Conservation (phyloP, 1,140 invertebrate genomes). For the Drosophila ercepeae region DNA sequence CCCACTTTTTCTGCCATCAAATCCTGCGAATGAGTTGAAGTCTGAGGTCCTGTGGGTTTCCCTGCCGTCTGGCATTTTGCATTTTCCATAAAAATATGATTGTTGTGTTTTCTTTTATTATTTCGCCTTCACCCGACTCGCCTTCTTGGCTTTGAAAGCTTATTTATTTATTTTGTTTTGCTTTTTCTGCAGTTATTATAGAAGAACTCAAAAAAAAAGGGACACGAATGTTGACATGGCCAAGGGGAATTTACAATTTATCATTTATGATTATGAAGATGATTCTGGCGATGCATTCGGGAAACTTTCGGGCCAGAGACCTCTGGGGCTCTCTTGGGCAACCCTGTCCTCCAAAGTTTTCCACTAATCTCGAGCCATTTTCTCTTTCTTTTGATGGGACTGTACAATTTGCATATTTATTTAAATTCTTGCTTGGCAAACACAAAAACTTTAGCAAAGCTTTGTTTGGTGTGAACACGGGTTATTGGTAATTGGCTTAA, state of each 20-base stretch:
- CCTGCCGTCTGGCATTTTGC: constrained; percentile 40
- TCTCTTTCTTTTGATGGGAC: constrained; percentile 38
- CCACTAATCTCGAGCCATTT: constrained; percentile 46
- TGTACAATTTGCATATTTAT: constrained; percentile 59
- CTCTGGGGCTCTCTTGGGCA: constrained; percentile 15
- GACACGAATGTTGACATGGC: constrained; percentile 49
- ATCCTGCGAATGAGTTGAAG: constrained; percentile 24
- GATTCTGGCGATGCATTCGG: constrained; percentile 35
- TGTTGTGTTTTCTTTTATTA: constrained; percentile 69
- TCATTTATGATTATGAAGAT: constrained; percentile 65
- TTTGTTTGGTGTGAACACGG: neutral
- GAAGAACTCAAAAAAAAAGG: constrained; percentile 40
- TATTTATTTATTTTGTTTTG: constrained; percentile 49
- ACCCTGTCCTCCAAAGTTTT: constrained; percentile 25
- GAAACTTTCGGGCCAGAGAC: constrained; percentile 17
- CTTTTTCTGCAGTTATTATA: constrained; percentile 40
- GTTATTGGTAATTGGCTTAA: neutral
- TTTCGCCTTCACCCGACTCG: constrained; percentile 47
- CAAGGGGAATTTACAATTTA: constrained; percentile 65
- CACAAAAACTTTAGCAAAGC: neutral
- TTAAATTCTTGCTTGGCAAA: constrained; percentile 12
- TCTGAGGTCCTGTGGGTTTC: constrained; percentile 21
- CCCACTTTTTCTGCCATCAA: constrained; percentile 5
- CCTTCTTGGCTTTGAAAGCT: constrained; percentile 7
- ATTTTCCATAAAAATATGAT: constrained; percentile 77